Conservation (phyloP, 2,888 invertebrate species). For the Saturnia pavonia region DNA sequence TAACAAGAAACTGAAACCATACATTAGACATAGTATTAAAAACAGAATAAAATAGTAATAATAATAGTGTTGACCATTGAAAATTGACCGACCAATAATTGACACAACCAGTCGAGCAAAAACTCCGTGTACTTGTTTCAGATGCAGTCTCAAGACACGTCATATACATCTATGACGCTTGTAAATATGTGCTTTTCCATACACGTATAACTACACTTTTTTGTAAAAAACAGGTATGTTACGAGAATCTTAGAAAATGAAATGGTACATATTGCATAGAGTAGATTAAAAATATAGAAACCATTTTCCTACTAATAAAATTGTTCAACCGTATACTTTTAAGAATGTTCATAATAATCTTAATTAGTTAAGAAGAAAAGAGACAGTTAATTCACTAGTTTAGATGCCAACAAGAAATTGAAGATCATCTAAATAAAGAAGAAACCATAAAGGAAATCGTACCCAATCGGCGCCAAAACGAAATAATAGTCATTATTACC, state of each 20-base stretch:
- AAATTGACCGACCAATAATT: neutral
- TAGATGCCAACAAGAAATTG: neutral
- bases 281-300: too few relatives aligned
- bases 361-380: neutral
- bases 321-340: too few relatives aligned
- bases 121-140: neutral
- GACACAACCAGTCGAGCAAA: conserved; percentile 1
- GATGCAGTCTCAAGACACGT: neutral
- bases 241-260: neutral
- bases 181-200: neutral
- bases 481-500: conserved; percentile 48
- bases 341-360: neutral
- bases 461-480: conserved; percentile 23
- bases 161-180: neutral
- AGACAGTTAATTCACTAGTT: neutral
- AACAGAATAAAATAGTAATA: neutral
- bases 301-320: too few relatives aligned
- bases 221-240: neutral
- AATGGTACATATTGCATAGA: neutral
- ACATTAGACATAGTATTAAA: neutral
- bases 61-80: neutral
- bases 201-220: neutral
- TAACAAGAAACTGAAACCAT: neutral
- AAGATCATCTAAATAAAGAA: neutral
- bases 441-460: conserved; percentile 1